A percentile compares a stretch with the other conserved stretches of the same genome.
Conservation (phyloP, 2,888 invertebrate species). For the Coelinius sp. region DNA sequence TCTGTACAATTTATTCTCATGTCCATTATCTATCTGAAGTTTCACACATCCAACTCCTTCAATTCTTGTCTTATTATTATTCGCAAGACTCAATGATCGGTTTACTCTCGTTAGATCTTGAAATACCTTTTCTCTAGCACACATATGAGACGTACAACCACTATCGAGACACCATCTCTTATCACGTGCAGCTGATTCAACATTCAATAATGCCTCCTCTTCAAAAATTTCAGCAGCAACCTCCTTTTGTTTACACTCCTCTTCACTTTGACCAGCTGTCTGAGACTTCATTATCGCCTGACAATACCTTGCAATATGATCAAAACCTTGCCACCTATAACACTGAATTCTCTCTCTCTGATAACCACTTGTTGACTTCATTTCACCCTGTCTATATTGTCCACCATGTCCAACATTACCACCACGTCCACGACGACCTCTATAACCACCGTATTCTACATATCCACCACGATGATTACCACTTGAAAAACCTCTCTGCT, state of each 20-base stretch:
- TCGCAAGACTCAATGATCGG: constrained; percentile 21
- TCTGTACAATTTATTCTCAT: background rate
- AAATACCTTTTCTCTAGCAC: background rate
- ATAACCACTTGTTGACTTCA: too few species aligned
- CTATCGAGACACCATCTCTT: constrained; percentile 7
- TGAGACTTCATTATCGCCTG: too few species aligned
- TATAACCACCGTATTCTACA: background rate
- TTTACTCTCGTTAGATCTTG: background rate
- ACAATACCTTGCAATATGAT: too few species aligned
- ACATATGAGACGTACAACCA: constrained; percentile 25
- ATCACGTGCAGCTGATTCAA: background rate
- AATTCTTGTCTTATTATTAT: constrained; percentile 20
- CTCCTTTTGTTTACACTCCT: too few species aligned
- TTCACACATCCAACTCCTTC: constrained; percentile 9
- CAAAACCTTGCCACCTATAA: background rate
- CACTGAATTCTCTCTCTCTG: too few species aligned
- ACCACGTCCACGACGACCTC: too few species aligned
- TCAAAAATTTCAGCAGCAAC: too few species aligned
- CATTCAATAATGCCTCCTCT: background rate
- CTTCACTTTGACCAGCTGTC: too few species aligned
- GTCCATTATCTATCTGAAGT: background rate
- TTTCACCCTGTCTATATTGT: too few species aligned
- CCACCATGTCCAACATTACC: too few species aligned
- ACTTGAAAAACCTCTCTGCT: background rate
- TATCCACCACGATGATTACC: background rate